These are phyloP conservation scores for Heliconius ismenius DNA, from an alignment of 2,888 invertebrate genomes.

Conservation along the genomic window DNA sequence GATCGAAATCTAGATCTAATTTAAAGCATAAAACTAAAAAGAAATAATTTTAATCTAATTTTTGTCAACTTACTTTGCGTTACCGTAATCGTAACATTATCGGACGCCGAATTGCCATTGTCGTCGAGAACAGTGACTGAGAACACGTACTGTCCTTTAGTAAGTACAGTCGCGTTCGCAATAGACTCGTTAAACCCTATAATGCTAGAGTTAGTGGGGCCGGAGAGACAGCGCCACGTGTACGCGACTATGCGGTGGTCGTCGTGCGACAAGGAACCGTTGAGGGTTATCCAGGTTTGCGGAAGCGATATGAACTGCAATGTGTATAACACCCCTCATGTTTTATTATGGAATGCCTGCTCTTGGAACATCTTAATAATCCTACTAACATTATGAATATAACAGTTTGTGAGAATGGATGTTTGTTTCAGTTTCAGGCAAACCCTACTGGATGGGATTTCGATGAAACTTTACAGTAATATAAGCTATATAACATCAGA, in stretches of 20 bases:
- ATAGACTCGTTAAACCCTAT: constrained; percentile 82
- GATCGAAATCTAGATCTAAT: neutral
- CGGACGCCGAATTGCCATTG: constrained; percentile 89
- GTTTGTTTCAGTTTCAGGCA: too few relatives aligned
- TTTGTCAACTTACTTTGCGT: constrained; percentile 87
- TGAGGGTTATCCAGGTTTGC: constrained; percentile 88
- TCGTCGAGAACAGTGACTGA: constrained; percentile 91
- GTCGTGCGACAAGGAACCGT: constrained; percentile 91
- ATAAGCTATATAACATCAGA: too few relatives aligned
- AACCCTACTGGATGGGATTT: too few relatives aligned
- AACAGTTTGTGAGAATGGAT: too few relatives aligned
- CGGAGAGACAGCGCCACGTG: constrained; percentile 91
- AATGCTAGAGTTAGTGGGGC: constrained; percentile 83
- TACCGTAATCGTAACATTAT: constrained; percentile 88
- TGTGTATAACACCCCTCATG: constrained; percentile 23
- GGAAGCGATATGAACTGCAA: constrained; percentile 90
- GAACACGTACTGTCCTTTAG: constrained; percentile 92
- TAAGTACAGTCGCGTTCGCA: constrained; percentile 90
- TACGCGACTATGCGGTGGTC: constrained; percentile 91
- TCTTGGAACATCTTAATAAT: too few relatives aligned
- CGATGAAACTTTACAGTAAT: too few relatives aligned
- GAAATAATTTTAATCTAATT: neutral
- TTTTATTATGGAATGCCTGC: neutral
- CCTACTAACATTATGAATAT: too few relatives aligned
- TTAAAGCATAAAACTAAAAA: neutral